Evolutionary conservation across 1,140 invertebrate genomes (phyloP).

Genomic region (Cecropterus lyciades): DNA sequence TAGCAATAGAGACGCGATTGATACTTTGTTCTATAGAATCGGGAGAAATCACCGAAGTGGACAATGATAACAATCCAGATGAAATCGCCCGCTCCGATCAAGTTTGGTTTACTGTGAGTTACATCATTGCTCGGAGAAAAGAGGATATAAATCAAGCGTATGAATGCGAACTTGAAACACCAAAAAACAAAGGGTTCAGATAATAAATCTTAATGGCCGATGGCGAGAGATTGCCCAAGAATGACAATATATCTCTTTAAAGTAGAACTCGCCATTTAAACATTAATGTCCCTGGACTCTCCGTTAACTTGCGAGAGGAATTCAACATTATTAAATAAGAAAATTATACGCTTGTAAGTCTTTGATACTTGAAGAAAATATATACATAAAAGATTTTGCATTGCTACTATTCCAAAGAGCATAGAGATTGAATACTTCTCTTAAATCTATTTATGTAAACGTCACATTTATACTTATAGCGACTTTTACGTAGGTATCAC

Average conservation of each 20-base stretch:
- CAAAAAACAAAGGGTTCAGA: slow-evolving; percentile 17
- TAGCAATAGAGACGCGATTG: slow-evolving; percentile 13
- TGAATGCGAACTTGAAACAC: slow-evolving; percentile 18
- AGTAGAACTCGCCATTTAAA: slow-evolving; percentile 11
- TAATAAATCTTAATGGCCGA: slow-evolving; percentile 23
- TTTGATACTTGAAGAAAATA: no score
- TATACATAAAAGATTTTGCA: no score
- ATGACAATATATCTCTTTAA: slow-evolving; percentile 17
- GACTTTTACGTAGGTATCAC: no score
- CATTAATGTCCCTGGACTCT: neutral
- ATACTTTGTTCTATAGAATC: slow-evolving; percentile 21
- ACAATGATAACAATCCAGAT: slow-evolving; percentile 23
- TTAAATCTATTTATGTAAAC: no score
- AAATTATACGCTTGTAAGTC: neutral
- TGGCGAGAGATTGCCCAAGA: slow-evolving; percentile 11
- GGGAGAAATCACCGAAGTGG: slow-evolving; percentile 10
- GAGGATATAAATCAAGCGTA: slow-evolving; percentile 13
- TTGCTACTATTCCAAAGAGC: no score
- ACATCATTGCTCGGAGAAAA: slow-evolving; percentile 8
- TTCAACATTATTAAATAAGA: neutral
- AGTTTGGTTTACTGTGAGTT: slow-evolving; percentile 10
- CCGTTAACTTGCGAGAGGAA: neutral
- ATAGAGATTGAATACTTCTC: no score
- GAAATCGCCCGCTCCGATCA: slow-evolving; percentile 1
- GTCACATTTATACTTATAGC: no score